Conservation (phyloP, 1,140 invertebrate species). For the Neotoxoptera formosana region DNA sequence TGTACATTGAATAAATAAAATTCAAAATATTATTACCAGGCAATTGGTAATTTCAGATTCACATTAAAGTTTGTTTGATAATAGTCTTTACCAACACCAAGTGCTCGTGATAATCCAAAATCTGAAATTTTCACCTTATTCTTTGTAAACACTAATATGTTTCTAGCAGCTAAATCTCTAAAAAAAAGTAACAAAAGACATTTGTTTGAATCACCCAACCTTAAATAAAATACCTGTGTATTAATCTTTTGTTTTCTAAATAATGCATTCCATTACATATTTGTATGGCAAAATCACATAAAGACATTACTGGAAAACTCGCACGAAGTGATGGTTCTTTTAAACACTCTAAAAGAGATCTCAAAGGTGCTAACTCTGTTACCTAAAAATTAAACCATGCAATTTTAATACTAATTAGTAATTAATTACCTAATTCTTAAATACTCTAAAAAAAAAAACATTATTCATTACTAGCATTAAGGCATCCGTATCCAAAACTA, state of each 20-base stretch:
- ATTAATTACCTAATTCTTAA: background rate
- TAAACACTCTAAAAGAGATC: constrained; percentile 94
- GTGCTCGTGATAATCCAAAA: constrained; percentile 91
- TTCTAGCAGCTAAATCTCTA: constrained; percentile 91
- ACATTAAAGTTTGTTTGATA: constrained; percentile 99
- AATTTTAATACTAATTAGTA: background rate
- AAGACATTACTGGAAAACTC: constrained; percentile 87
- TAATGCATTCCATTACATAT: constrained; percentile 97
- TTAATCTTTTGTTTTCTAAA: constrained; percentile 90
- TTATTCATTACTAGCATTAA: constrained; percentile 83
- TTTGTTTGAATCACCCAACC: background rate
- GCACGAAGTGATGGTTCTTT: constrained; percentile 87
- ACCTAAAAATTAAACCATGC: constrained; percentile 68
- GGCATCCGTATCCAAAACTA: constrained; percentile 92
- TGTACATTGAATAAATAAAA: constrained; percentile 8
- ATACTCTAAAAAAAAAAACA: background rate
- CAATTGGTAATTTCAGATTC: constrained; percentile 96
- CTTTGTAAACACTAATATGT: constrained; percentile 95
- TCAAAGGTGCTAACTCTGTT: constrained; percentile 92
- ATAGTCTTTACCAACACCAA: constrained; percentile 98
- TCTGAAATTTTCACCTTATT: constrained; percentile 98
- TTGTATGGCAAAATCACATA: constrained; percentile 92
- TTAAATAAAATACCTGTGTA: constrained; percentile 74
- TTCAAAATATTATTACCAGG: constrained; percentile 75
- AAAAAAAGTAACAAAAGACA: constrained; percentile 62